Conservation (phyloP, 2,888 invertebrate species). For the Choreutis nemorana region DNA sequence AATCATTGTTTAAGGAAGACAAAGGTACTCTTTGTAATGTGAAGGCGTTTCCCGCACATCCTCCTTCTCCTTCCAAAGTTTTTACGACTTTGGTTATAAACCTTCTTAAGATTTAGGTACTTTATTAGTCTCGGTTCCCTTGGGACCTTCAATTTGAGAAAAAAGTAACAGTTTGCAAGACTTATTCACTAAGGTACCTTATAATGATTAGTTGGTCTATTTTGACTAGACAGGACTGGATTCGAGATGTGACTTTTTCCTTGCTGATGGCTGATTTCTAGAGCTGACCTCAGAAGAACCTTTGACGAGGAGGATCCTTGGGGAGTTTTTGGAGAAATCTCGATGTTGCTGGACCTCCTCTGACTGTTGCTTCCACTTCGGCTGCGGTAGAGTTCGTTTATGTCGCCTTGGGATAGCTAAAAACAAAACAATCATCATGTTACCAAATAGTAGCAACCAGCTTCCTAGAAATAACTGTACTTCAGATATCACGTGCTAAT, state of each 20-base stretch:
- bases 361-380: constrained; percentile 58
- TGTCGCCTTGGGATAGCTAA: constrained; percentile 61
- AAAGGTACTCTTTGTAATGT: too few species aligned
- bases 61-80: too few species aligned
- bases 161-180: too few species aligned
- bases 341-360: constrained; percentile 66
- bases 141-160: too few species aligned
- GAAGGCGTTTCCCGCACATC: too few species aligned
- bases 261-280: constrained; percentile 71
- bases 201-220: constrained; percentile 34
- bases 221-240: constrained; percentile 53
- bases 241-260: constrained; percentile 68
- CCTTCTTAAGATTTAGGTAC: too few species aligned
- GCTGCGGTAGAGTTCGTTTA: constrained; percentile 53
- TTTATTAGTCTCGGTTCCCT: too few species aligned
- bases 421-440: constrained; percentile 12
- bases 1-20: too few species aligned
- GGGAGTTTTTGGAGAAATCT: constrained; percentile 41
- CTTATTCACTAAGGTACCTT: too few species aligned
- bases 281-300: constrained; percentile 73
- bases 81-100: too few species aligned
- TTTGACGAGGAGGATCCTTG: constrained; percentile 67
- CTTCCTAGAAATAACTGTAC: neutral
- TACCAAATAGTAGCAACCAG: neutral
- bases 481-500: too few species aligned